phyloP scores from a whole-genome alignment of 2,797 vertebrate species.

The Danio albolineatus region DNA sequence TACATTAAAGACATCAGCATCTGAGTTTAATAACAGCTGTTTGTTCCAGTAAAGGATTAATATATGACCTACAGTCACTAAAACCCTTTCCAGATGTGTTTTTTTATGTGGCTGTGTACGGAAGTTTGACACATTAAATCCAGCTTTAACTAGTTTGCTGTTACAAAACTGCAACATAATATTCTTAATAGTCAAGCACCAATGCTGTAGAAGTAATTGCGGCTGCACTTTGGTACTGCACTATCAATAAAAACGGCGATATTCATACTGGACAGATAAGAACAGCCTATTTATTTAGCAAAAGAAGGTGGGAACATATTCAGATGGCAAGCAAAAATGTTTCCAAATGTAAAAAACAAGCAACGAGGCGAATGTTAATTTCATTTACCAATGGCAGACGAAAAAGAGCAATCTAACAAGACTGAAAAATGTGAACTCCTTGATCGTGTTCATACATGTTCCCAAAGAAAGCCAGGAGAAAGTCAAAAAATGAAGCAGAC shows the following conservation, averaged over 20 bases:
- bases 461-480: neutral
- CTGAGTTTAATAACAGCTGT: neutral
- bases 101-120: too few relatives aligned
- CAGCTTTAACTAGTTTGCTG: neutral
- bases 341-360: neutral
- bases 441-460: neutral
- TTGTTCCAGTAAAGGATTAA: neutral
- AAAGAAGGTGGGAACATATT: neutral
- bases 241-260: neutral
- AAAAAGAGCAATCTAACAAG: neutral
- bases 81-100: neutral
- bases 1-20: slow-evolving; percentile 5
- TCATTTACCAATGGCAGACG: neutral
- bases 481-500: neutral
- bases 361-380: neutral
- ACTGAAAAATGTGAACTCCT: neutral
- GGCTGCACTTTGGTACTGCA: neutral
- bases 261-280: neutral
- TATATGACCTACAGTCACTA: neutral
- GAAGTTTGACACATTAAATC: neutral
- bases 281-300: neutral
- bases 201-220: neutral
- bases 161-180: neutral
- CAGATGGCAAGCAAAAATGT: neutral
- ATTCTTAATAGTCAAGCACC: too few relatives aligned